A percentile compares a stretch with the other conserved stretches of the same genome.
Conservation (phyloP, 2,113 vertebrate species). For the Ondatra zibethicus region DNA sequence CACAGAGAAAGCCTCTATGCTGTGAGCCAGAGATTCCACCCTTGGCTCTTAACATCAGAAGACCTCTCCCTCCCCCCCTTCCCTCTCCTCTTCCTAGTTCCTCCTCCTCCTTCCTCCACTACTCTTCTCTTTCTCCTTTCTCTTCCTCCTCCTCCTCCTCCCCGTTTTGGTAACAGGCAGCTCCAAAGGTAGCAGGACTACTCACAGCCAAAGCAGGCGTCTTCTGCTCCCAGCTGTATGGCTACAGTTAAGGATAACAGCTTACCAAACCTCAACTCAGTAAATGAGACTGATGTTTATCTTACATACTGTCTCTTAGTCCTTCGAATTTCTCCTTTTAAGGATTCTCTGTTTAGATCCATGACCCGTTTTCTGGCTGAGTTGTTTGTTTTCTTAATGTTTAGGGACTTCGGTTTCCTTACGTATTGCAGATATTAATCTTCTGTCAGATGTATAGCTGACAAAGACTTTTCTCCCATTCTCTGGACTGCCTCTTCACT, state of each 20-base stretch:
- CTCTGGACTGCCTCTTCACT: background rate
- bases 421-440: background rate
- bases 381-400: background rate
- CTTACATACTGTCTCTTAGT: background rate
- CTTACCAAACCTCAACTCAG: background rate
- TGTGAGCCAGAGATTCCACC: background rate
- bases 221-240: background rate
- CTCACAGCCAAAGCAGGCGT: fast-evolving
- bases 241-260: background rate
- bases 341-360: background rate
- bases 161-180: background rate
- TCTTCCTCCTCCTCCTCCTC: too few relatives aligned
- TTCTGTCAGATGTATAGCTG: too few relatives aligned
- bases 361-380: background rate
- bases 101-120: background rate
- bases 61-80: background rate
- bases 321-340: background rate
- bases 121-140: background rate
- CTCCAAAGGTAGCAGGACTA: background rate
- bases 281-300: fast-evolving
- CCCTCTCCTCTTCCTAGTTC: background rate
- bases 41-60: background rate
- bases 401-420: background rate
- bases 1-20: background rate
- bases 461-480: background rate